Percentiles rank a stretch among this genome's conserved stretches.
Evolutionary conservation across 1,140 invertebrate species (phyloP).

Genomic region (Drosophila pallidifrons): DNA sequence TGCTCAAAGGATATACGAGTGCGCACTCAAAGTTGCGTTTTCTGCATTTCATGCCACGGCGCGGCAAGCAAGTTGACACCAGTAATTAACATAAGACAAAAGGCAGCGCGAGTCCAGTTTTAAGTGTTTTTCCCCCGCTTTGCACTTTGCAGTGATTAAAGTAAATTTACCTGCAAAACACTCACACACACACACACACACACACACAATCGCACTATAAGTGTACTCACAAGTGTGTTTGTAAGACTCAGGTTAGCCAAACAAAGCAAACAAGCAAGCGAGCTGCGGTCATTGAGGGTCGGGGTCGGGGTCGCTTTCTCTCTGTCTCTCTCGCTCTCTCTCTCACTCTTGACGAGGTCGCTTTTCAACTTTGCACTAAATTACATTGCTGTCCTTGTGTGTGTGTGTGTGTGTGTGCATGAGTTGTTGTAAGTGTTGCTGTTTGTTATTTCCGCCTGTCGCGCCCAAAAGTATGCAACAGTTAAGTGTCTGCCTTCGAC

Average conservation of each 20-base stretch:
- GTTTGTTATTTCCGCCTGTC: slow-evolving; percentile 74
- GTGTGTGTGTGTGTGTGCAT: background rate
- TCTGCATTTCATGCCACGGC: slow-evolving; percentile 48
- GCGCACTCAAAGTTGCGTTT: slow-evolving; percentile 72
- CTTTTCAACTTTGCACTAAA: slow-evolving; percentile 40
- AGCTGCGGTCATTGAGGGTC: slow-evolving; percentile 13
- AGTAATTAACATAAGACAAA: slow-evolving; percentile 84
- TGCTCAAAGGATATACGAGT: slow-evolving; percentile 79
- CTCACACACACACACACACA: slow-evolving; percentile 29
- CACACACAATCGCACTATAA: background rate
- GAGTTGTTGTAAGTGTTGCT: slow-evolving; percentile 16
- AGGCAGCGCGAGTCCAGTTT: slow-evolving; percentile 64
- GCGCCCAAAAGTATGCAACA: slow-evolving; percentile 65
- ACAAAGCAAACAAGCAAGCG: slow-evolving; percentile 43
- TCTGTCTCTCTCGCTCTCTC: background rate
- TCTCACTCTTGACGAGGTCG: slow-evolving; percentile 2
- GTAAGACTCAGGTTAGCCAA: slow-evolving; percentile 69
- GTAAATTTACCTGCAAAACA: slow-evolving; percentile 77
- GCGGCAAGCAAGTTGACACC: slow-evolving; percentile 62
- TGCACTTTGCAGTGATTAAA: slow-evolving; percentile 79
- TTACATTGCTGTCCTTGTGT: slow-evolving; percentile 45
- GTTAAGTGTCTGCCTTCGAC: slow-evolving; percentile 55
- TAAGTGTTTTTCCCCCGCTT: slow-evolving; percentile 68
- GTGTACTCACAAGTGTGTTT: slow-evolving; percentile 46
- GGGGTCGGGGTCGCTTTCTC: slow-evolving; percentile 27